Conservation (phyloP, 2,888 invertebrate genomes). For the Polydrusus tereticollis region DNA sequence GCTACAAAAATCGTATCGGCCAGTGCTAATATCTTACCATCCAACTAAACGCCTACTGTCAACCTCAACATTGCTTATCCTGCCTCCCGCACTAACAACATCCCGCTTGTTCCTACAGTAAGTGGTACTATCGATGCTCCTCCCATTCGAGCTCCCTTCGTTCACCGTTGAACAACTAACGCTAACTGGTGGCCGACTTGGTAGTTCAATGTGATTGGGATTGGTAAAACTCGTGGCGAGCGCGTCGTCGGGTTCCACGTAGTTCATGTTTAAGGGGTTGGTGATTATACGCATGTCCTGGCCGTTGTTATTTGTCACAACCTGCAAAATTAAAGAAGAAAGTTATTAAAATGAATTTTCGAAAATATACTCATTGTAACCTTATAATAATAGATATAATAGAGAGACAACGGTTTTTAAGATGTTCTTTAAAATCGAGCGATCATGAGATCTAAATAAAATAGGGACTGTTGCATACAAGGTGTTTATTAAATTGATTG, state of each 20-base stretch:
- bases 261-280: slow-evolving; percentile 81
- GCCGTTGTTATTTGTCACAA: slow-evolving; percentile 34
- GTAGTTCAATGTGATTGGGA: slow-evolving; percentile 79
- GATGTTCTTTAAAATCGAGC: no score
- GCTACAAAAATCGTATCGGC: no score
- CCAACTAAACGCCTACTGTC: slow-evolving; percentile 60
- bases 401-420: no score
- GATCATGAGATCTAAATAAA: no score
- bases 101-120: slow-evolving; percentile 74
- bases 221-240: slow-evolving; percentile 79
- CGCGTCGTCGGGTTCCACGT: slow-evolving; percentile 77
- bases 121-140: slow-evolving; percentile 76
- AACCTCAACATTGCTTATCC: slow-evolving; percentile 49
- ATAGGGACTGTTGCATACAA: no score
- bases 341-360: not conserved
- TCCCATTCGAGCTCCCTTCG: slow-evolving; percentile 57
- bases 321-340: slow-evolving; percentile 1
- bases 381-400: no score
- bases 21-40: slow-evolving; percentile 57
- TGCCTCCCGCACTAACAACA: slow-evolving; percentile 47
- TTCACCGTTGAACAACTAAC: slow-evolving; percentile 50
- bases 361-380: not conserved
- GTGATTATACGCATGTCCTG: slow-evolving; percentile 81
- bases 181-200: slow-evolving; percentile 63
- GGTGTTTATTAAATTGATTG: no score